These are phyloP conservation scores for Zootermopsis nevadensis DNA, from an alignment of 2,888 invertebrate genomes.

Conservation along the genomic window DNA sequence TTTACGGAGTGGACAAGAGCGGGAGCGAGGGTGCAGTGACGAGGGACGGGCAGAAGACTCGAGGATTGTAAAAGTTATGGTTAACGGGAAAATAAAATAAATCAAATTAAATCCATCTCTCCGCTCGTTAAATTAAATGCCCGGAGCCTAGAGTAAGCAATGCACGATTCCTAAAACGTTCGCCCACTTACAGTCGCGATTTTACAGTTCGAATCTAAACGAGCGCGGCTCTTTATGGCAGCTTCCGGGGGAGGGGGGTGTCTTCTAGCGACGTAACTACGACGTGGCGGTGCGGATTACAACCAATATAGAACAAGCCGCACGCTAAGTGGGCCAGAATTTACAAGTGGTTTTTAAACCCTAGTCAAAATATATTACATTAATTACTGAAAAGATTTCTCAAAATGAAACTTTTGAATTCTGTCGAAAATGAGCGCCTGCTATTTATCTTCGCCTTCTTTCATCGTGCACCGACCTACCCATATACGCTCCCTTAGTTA, in stretches of 20 bases:
- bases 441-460: slow-evolving; percentile 21
- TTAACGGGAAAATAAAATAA: slow-evolving; percentile 48
- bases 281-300: neutral
- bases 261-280: neutral
- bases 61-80: slow-evolving; percentile 45
- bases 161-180: slow-evolving; percentile 45
- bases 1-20: slow-evolving; percentile 21
- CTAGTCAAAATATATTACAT: slow-evolving; percentile 21
- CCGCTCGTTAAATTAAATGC: slow-evolving; percentile 49
- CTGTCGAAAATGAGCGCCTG: neutral
- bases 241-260: neutral
- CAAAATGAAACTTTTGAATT: neutral
- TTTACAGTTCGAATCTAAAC: slow-evolving; percentile 35
- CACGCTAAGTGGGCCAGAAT: neutral
- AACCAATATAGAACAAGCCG: neutral
- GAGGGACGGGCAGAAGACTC: slow-evolving; percentile 8
- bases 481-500: neutral
- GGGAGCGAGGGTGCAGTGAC: slow-evolving; percentile 27
- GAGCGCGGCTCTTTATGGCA: neutral
- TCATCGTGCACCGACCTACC: neutral
- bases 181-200: slow-evolving; percentile 15
- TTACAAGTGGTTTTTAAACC: neutral
- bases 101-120: slow-evolving; percentile 52
- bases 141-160: slow-evolving; percentile 42
- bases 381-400: slow-evolving; percentile 30